These are phyloP conservation scores for Nycteola revayana DNA, from an alignment of 2,888 invertebrate genomes.

Conservation along the genomic window DNA sequence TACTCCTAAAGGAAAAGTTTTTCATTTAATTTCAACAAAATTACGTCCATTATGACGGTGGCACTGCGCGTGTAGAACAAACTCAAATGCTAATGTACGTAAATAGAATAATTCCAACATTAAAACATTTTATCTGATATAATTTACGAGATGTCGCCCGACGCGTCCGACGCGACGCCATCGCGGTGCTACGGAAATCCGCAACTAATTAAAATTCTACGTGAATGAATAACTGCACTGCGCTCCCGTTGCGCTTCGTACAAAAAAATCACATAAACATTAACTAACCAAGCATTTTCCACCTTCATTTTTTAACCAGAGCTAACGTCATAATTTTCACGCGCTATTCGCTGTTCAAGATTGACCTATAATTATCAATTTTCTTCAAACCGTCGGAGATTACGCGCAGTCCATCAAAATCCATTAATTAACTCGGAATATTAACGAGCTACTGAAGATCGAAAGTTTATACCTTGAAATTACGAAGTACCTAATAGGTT, in stretches of 20 bases:
- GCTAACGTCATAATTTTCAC: conserved; percentile 17
- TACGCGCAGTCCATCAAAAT: conserved; percentile 67
- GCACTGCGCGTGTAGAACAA: conserved; percentile 19
- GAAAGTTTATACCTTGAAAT: conserved; percentile 72
- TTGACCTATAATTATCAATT: conserved; percentile 61
- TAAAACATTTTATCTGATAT: conserved; percentile 40
- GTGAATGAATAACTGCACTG: conserved; percentile 69
- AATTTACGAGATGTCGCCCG: conserved; percentile 38
- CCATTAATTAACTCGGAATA: conserved; percentile 76
- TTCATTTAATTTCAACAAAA: conserved; percentile 14
- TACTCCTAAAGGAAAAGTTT: background rate
- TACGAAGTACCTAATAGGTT: conserved; percentile 73
- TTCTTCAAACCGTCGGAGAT: conserved; percentile 56
- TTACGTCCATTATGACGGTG: conserved; percentile 12
- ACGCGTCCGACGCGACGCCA: conserved; percentile 33
- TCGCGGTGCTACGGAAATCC: conserved; percentile 58
- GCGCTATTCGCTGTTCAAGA: conserved; percentile 39
- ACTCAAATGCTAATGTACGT: conserved; percentile 26
- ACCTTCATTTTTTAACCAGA: conserved; percentile 8
- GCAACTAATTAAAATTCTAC: conserved; percentile 76
- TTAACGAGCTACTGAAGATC: conserved; percentile 68
- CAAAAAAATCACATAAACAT: conserved; percentile 36
- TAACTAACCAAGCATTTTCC: conserved; percentile 14
- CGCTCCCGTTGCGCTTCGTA: conserved; percentile 39
- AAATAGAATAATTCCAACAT: conserved; percentile 35